Percentiles rank a stretch among this genome's conserved stretches.
These are phyloP conservation scores for Maccullochella peelii DNA, from an alignment of 2,113 vertebrate species.

Conservation along the genomic window DNA sequence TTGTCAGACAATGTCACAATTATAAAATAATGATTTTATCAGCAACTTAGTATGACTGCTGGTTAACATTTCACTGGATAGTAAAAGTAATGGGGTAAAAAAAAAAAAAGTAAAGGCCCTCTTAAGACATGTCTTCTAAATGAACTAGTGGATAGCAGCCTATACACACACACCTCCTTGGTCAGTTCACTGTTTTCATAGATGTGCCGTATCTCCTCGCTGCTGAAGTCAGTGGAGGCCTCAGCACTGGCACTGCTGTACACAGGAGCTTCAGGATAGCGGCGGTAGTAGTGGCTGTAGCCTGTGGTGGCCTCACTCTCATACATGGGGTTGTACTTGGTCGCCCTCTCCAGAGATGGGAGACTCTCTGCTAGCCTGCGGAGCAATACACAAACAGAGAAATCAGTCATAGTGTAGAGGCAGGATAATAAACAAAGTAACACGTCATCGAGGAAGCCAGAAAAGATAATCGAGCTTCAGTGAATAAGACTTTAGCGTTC, in stretches of 20 bases:
- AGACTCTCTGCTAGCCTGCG: constrained; percentile 88
- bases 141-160: background rate
- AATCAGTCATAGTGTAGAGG: background rate
- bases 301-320: constrained; percentile 88
- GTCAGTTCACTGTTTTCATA: constrained; percentile 94
- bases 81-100: background rate
- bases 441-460: background rate
- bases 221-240: constrained; percentile 92
- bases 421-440: background rate
- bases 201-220: constrained; percentile 94
- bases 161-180: constrained; percentile 86
- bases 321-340: constrained; percentile 93
- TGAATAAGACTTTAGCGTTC: background rate
- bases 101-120: background rate
- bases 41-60: background rate
- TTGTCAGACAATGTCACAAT: background rate
- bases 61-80: background rate
- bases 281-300: constrained; percentile 88
- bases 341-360: constrained; percentile 90
- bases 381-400: constrained; percentile 20
- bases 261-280: constrained; percentile 85
- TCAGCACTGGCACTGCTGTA: constrained; percentile 89
- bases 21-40: background rate
- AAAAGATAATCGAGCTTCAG: background rate
- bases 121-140: background rate